Conservation (phyloP, 2,888 invertebrate species). For the Tryphoninae sp. region DNA sequence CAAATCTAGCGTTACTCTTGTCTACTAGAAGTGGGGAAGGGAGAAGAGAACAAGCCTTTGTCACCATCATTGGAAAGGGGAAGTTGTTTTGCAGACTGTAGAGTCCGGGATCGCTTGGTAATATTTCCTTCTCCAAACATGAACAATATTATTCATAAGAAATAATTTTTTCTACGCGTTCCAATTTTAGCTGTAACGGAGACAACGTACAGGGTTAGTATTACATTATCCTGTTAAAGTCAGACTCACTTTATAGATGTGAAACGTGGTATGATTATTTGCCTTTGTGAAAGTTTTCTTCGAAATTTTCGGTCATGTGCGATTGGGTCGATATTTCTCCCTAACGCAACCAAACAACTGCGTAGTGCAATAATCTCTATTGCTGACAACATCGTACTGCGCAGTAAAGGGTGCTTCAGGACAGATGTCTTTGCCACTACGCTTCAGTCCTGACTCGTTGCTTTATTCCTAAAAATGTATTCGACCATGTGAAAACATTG, state of each 20-base stretch:
- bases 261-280: background rate
- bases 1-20: conserved; percentile 35
- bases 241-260: background rate
- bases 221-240: background rate
- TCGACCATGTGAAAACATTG: background rate
- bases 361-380: conserved; percentile 31
- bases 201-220: background rate
- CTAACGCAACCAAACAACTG: conserved; percentile 34
- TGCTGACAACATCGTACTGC: conserved; percentile 46
- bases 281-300: background rate
- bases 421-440: background rate
- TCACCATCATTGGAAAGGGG: conserved; percentile 45
- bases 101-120: conserved; percentile 19
- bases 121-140: conserved; percentile 1
- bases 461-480: background rate
- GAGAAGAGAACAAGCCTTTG: conserved; percentile 51
- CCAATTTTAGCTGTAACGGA: background rate
- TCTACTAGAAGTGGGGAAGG: conserved; percentile 12
- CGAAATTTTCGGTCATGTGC: conserved; percentile 32
- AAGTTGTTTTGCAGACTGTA: conserved; percentile 53
- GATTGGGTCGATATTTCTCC: conserved; percentile 50
- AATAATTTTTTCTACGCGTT: conserved; percentile 10
- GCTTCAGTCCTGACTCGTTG: background rate
- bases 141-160: background rate
- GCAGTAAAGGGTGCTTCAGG: conserved; percentile 51